Conservation (phyloP, 2,113 vertebrate species). For the Gnathonemus echidnorhynchus region DNA sequence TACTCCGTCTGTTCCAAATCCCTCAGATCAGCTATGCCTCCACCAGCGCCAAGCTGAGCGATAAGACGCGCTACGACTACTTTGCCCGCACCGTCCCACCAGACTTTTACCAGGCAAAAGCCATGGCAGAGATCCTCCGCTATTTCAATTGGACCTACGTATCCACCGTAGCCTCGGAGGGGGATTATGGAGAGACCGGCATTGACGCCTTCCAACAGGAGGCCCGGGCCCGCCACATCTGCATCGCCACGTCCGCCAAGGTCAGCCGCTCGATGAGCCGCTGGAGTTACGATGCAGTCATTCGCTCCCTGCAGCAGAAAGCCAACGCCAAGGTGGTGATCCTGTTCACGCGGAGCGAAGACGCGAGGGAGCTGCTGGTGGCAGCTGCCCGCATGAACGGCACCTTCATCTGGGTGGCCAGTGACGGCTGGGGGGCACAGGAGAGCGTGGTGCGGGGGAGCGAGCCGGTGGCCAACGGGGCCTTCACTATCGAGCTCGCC, state of each 20-base stretch:
- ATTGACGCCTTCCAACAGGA: slow-evolving; percentile 96
- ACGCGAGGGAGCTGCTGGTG: slow-evolving; percentile 82
- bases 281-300: slow-evolving; percentile 78
- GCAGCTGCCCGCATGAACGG: slow-evolving; percentile 82
- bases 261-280: slow-evolving; percentile 92
- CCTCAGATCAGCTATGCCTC: slow-evolving; percentile 98
- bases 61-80: slow-evolving; percentile 95
- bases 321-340: slow-evolving; percentile 88
- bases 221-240: slow-evolving; percentile 90
- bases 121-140: slow-evolving; percentile 92
- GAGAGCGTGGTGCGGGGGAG: slow-evolving; percentile 91
- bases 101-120: slow-evolving; percentile 97
- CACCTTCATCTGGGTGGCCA: slow-evolving; percentile 93
- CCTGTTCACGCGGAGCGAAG: slow-evolving; percentile 88
- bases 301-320: slow-evolving; percentile 86
- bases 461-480: slow-evolving; percentile 79
- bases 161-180: slow-evolving; percentile 92
- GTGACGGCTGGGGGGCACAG: slow-evolving; percentile 93
- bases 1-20: slow-evolving; percentile 93
- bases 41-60: slow-evolving; percentile 95
- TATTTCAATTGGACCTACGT: slow-evolving; percentile 99
- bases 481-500: slow-evolving; percentile 91
- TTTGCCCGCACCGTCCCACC: slow-evolving; percentile 93
- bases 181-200: slow-evolving; percentile 92
- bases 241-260: slow-evolving; percentile 94